Evolutionary conservation across 2,113 vertebrate genomes (phyloP), one percentile per base, ranked within the genome.

Genomic region (Ptyas mucosa): DNA sequence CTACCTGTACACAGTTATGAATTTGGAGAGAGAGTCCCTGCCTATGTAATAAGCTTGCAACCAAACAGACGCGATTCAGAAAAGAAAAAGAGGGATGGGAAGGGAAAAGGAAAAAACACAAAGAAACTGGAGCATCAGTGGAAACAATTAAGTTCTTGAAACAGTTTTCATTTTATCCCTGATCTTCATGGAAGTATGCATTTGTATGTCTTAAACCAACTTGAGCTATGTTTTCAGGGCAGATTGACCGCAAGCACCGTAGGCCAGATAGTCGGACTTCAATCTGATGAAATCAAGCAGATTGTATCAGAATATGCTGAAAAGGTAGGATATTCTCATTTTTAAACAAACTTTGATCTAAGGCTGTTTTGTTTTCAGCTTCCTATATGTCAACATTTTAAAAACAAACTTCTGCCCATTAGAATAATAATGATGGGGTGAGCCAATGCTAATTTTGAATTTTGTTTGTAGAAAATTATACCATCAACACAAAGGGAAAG

Each of bases 201-300:
- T 54, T 87, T 52, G 5, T 24, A 14, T 53, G 52, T 3, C 21
- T 46, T 46, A 20, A 75, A 49, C 14, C 54, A 43, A 51, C 46
- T 23, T n/a, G 61, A 91, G 54, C 11, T 94, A 8, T 93, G 43
- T 90, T 96, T 98, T 23, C 97, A 99, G 99, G 98, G 98, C 91
- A 98, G 97, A 92, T 97, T 99, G 96, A 99, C 98, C 0, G 99
- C 99, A 0, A 99, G 98, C 94, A 98, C 99, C 3, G 98, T 99
- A 95, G 99, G 99, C 86, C 99, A 99, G 96, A 99, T 99, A 2
- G 99, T 99, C 88, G 99, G 98, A 15, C 98, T 99, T 1, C 99
- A 99, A 96, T 99, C 99, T 1, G 98, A 98, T 8, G 98, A 99
- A 97, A 99, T 99, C 97, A 99, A 99, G 92, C 99, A 99, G 97